Conservation (phyloP, 2,797 vertebrate genomes). For the Arremon brunneinucha region DNA sequence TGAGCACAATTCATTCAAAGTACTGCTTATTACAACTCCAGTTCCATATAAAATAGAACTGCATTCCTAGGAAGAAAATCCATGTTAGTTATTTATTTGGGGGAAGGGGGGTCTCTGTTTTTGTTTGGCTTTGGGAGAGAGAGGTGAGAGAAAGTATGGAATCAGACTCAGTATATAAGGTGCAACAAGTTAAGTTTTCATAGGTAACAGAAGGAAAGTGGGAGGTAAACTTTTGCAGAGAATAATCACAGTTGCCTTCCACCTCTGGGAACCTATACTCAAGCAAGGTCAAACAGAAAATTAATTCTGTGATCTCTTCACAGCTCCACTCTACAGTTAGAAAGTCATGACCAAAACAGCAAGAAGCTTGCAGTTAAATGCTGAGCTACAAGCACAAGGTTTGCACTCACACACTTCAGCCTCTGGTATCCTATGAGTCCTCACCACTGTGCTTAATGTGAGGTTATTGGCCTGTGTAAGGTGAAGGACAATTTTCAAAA, state of each 20-base stretch:
- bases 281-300: not conserved
- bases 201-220: not conserved
- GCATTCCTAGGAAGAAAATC: not conserved
- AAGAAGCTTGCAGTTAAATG: not conserved
- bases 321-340: not conserved
- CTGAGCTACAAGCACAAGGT: not conserved
- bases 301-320: not conserved
- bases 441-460: not conserved
- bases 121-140: not conserved
- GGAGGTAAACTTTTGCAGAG: not conserved
- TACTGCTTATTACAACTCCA: not conserved
- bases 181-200: not conserved
- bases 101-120: fast-evolving
- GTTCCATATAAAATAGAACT: not conserved
- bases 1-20: not conserved
- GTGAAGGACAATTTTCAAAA: not conserved
- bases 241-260: not conserved
- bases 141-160: not conserved
- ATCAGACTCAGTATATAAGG: not conserved
- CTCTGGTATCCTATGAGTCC: not conserved
- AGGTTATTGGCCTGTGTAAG: not conserved
- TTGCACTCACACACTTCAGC: not conserved
- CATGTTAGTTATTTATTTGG: not conserved
- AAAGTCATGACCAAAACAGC: not conserved
- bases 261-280: not conserved